Conservation (phyloP, 2,113 vertebrate species). For the Macquaria ambigua region DNA sequence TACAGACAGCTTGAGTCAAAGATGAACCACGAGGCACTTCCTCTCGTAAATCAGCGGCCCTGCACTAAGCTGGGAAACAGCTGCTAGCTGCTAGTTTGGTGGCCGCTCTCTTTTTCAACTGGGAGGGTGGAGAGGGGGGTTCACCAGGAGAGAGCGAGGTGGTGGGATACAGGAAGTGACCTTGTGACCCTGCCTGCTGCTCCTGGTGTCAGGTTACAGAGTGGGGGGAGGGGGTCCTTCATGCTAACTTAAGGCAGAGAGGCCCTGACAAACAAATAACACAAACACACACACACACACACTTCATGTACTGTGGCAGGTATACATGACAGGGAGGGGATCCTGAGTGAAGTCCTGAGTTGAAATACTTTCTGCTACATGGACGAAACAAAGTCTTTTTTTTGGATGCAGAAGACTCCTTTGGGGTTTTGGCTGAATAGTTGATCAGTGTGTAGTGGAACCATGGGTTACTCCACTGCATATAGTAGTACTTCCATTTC, state of each 20-base stretch:
- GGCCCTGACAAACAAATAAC: constrained; percentile 47
- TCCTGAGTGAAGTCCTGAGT: background rate
- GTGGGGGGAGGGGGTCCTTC: constrained; percentile 32
- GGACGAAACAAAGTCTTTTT: background rate
- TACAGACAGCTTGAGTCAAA: constrained; percentile 83
- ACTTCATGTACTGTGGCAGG: constrained; percentile 32
- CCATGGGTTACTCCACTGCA: background rate
- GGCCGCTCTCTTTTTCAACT: constrained; percentile 85
- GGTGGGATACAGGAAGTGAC: constrained; percentile 93
- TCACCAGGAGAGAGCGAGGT: constrained; percentile 65
- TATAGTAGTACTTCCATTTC: background rate
- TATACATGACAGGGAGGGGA: constrained; percentile 29
- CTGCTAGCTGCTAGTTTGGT: constrained; percentile 89
- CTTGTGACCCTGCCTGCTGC: constrained; percentile 94
- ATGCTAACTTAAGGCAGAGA: constrained; percentile 62
- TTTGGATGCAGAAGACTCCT: background rate
- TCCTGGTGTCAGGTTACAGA: constrained; percentile 82
- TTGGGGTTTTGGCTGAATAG: background rate
- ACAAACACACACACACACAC: constrained; percentile 31
- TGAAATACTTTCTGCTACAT: background rate
- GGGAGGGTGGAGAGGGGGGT: constrained; percentile 54
- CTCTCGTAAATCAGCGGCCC: constrained; percentile 92
- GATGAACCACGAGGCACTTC: constrained; percentile 85
- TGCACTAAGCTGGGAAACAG: constrained; percentile 96
- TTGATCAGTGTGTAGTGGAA: background rate